Evolutionary conservation across 1,140 invertebrate species (phyloP), one percentile per base, ranked within the genome.

Genomic region (Vanessa atalanta): DNA sequence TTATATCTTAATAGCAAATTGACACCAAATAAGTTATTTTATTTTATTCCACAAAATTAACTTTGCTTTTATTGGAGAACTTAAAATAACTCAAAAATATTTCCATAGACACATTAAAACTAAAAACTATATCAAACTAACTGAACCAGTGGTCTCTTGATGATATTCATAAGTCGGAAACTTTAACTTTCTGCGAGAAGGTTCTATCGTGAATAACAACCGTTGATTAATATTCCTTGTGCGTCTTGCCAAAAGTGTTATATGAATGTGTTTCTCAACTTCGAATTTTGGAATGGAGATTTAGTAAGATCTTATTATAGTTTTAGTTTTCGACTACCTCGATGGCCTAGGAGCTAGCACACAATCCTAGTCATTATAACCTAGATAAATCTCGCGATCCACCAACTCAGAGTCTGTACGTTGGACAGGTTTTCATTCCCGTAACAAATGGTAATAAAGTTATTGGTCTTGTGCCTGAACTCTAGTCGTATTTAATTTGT

Each of bases 101-200:
- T 51, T 51, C 6, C 31, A 12, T n/a, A 31, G 26, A 37, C 43
- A n/a, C 26, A 61, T 61, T 37, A 61, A 15, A 61, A 61, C 57
- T 31, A 14, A 26, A 23, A 61, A 37, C 57, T 61, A 61, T 61
- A 37, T 61, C 57, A 37, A 61, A 61, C 23, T 61, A 61, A 61
- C 57, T 6, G 57, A 13, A 37, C 57, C 57, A 14, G 31, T 26
- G 31, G 57, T 37, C 14, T 37, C 57, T 15, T 61, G 57, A 61
- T 61, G 57, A 37, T 31, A 61, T 61, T 61, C 57, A 61, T 61
- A 61, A 61, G 31, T 14, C 57, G 57, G 14, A 26, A 61, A 61
- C 57, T 61, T 61, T 43, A 61, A 61, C 57, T 61, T 61, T 43
- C 57, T 61, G 13, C 26, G 31, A 61, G 57, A 61, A 15, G 57